Base-by-base conservation (phyloP, 2,113 vertebrate genomes). In the Mirounga angustirostris region DNA sequence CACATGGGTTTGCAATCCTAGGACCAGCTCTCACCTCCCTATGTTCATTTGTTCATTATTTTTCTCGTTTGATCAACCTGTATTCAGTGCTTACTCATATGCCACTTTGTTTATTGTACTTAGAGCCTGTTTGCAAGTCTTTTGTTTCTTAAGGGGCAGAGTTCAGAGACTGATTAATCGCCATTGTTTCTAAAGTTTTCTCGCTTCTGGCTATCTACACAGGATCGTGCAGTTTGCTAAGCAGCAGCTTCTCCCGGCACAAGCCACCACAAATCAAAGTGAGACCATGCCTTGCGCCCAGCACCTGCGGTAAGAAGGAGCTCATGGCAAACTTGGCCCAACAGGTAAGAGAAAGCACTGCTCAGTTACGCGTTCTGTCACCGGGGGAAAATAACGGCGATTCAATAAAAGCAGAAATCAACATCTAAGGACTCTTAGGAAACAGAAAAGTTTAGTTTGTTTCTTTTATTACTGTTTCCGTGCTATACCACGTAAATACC, bases 161-260 rank as follows among this genome's bases (percentile, higher is more conserved):
- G 78, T 89, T 76, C 61, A 63, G 43, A 81, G 33, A 4, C 52
- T 43, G 56, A 61, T 81, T 83, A 61, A 73, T 90, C 63, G 91
- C 19, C 54, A 5, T 33, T 67, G 43, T 79, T 82, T 81, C 56
- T 96, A 33, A 97, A 61, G 11, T 59, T 61, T 91, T 90, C 33
- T 52, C 36, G 93, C 59, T 89, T 88, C 22, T 61, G 87, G 22
- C 7, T 96, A 12, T 81, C 87, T 63, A 13, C 43, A 83, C 73
- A 98, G 97, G 95, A 85, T 92, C 88, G 81, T 83, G 24, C 73
- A 88, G 22, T 73, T 87, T 74, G 79, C 50, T 69, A 65, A 91
- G 54, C 40, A 91, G 30, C 24, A 90, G 40, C 50, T 71, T 84
- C 89, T 91, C 63, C 59, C 50, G 65, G 54, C 24, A 4, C 0